Evolutionary conservation across 2,888 invertebrate genomes (phyloP), one percentile per base, ranked within the genome.

Genomic region (Meiosimyza platycephala): DNA sequence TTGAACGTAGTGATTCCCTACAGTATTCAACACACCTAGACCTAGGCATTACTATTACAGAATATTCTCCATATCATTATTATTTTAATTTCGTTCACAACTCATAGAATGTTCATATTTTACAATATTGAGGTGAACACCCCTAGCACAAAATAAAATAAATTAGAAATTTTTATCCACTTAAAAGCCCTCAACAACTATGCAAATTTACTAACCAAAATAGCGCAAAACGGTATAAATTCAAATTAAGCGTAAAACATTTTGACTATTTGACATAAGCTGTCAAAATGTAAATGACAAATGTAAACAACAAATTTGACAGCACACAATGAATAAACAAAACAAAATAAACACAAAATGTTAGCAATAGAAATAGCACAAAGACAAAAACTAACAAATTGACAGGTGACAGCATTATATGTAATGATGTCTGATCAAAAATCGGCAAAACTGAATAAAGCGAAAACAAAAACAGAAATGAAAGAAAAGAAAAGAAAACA

Each of bases 371-470:
- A 16, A 64, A 64, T 28, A 28, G 28, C 28, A 2, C 59, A 59
- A 18, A 18, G 18, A 59, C 59, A 22, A 11, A 47, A 13, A 28
- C 12, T 13, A 51, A 69, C 33, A 18, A 13, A 62, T 68, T 75
- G 76, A 74, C 78, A 76, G 76, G 74, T 76, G 75, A 76, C 76
- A 76, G 75, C 76, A 76, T 76, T 76, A 76, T 73, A n/a, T n/a
- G n/a, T n/a, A 75, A 73, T 69, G 72, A 75, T 71, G 72, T 72
- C 75, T 72, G 73, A 74, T 76, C 28, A 54, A 55, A 47, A 40
- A 47, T 9, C 18, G 5, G 12, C 11, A 55, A 55, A 55, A 12
- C 22, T 4, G 18, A 57, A 11, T 11, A 22, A 18, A 57, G 16
- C 18, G 11, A 55, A 16, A 55, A 55, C 4, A n/a, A 12, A 6